Conservation (phyloP, 2,113 vertebrate genomes). For the Trematomus loennbergii region DNA sequence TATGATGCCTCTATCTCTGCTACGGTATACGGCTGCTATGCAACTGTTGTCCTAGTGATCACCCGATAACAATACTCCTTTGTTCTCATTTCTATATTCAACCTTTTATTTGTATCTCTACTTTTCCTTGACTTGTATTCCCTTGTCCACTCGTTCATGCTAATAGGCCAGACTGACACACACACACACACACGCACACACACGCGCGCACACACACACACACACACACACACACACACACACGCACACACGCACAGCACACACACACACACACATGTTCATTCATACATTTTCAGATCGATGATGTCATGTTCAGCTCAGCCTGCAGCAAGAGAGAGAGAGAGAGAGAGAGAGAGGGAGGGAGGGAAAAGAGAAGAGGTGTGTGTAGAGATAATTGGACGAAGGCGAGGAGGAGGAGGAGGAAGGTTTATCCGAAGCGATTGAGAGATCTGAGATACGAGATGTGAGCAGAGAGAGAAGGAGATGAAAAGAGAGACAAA, state of each 20-base stretch:
- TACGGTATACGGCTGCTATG: slow-evolving; percentile 16
- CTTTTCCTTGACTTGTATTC: not conserved
- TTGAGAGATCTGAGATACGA: slow-evolving; percentile 35
- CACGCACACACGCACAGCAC: not conserved
- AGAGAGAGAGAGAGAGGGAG: slow-evolving; percentile 21
- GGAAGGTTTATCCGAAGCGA: slow-evolving; percentile 18
- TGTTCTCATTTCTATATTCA: not conserved
- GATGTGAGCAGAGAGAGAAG: not conserved
- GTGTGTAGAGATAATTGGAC: slow-evolving; percentile 58
- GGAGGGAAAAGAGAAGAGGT: not conserved
- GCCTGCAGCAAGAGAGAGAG: slow-evolving; percentile 55
- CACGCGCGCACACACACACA: slow-evolving; percentile 9
- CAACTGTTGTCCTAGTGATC: slow-evolving; percentile 24
- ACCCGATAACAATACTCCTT: not conserved
- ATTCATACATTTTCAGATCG: slow-evolving; percentile 65
- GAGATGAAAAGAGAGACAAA: slow-evolving; percentile 12
- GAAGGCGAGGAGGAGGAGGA: slow-evolving; percentile 22
- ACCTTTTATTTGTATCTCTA: not conserved
- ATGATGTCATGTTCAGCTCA: slow-evolving; percentile 69
- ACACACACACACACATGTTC: slow-evolving; percentile 21
- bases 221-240: slow-evolving; percentile 1
- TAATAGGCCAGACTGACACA: not conserved
- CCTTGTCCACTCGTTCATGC: not conserved
- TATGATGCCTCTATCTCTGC: not conserved
- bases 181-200: not conserved